Evolutionary conservation across 2,888 invertebrate species (phyloP).

Genomic region (Luperina nickerlii): DNA sequence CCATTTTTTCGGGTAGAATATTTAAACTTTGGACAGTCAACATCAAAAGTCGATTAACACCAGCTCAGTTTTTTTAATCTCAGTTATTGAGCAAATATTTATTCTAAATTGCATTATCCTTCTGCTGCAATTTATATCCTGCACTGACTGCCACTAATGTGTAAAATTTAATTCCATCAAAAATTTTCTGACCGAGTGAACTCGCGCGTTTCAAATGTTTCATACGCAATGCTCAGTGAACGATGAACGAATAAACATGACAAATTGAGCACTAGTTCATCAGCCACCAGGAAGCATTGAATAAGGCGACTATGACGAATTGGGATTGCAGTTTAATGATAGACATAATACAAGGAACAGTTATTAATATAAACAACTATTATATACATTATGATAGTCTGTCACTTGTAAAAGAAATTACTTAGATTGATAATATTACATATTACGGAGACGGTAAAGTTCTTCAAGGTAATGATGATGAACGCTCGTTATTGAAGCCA

Average conservation of each 20-base stretch:
- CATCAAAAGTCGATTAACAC: too few species aligned
- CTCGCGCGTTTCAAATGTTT: slow-evolving; percentile 33
- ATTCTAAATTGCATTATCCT: too few species aligned
- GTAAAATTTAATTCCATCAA: slow-evolving; percentile 21
- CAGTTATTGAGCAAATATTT: too few species aligned
- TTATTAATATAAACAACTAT: slow-evolving; percentile 37
- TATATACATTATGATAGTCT: slow-evolving; percentile 2
- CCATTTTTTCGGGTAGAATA: background rate
- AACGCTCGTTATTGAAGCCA: background rate
- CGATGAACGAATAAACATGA: slow-evolving; percentile 46
- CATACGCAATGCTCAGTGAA: slow-evolving; percentile 37
- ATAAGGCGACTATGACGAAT: slow-evolving; percentile 54
- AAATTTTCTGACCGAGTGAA: slow-evolving; percentile 26
- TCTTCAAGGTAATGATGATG: slow-evolving; percentile 7
- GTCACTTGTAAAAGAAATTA: slow-evolving; percentile 7
- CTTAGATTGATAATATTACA: background rate
- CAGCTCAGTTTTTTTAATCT: too few species aligned
- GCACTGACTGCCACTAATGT: slow-evolving; percentile 6
- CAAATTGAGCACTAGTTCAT: slow-evolving; percentile 36
- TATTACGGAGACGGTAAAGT: background rate
- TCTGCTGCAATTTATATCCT: background rate
- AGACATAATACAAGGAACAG: slow-evolving; percentile 34
- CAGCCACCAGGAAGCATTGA: slow-evolving; percentile 50
- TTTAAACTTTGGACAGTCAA: background rate
- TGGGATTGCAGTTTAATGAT: slow-evolving; percentile 53